phyloP scores from a whole-genome alignment of 2,888 invertebrate genomes.

The Theretra japonica region DNA sequence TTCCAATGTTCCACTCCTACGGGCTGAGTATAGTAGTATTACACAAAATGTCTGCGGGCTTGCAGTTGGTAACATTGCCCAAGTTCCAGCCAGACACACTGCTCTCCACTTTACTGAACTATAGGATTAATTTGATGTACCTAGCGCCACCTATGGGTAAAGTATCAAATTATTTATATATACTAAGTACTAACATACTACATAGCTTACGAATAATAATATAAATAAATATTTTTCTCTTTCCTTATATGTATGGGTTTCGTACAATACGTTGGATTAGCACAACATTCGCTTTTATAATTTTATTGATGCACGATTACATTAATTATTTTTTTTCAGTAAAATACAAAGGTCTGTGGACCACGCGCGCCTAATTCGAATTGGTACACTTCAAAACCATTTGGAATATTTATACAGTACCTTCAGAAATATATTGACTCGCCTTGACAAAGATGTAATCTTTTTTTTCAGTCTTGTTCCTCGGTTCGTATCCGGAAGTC shows the following conservation, averaged over 20 bases:
- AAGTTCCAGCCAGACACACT: conserved; percentile 89
- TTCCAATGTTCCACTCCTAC: conserved; percentile 92
- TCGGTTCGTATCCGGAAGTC: conserved; percentile 86
- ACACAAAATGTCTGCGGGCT: conserved; percentile 84
- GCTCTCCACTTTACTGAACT: conserved; percentile 84
- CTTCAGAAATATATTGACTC: not conserved
- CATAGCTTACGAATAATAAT: too few species aligned
- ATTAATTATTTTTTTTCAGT: too few species aligned
- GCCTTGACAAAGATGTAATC: not conserved
- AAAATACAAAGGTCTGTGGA: too few species aligned
- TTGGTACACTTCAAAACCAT: too few species aligned
- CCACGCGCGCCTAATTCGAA: too few species aligned
- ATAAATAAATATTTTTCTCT: too few species aligned
- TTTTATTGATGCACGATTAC: too few species aligned
- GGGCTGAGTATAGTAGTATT: conserved; percentile 86
- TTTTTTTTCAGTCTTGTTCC: conserved; percentile 86
- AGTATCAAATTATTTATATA: not conserved
- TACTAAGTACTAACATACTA: too few species aligned
- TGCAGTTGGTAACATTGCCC: conserved; percentile 87
- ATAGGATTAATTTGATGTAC: conserved; percentile 86
- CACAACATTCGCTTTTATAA: too few species aligned
- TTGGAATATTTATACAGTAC: too few species aligned
- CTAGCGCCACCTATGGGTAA: conserved; percentile 91
- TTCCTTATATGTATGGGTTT: too few species aligned
- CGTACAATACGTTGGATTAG: too few species aligned